These are phyloP conservation scores for Nomada goodeniana DNA, from an alignment of 2,888 invertebrate genomes.

Conservation along the genomic window DNA sequence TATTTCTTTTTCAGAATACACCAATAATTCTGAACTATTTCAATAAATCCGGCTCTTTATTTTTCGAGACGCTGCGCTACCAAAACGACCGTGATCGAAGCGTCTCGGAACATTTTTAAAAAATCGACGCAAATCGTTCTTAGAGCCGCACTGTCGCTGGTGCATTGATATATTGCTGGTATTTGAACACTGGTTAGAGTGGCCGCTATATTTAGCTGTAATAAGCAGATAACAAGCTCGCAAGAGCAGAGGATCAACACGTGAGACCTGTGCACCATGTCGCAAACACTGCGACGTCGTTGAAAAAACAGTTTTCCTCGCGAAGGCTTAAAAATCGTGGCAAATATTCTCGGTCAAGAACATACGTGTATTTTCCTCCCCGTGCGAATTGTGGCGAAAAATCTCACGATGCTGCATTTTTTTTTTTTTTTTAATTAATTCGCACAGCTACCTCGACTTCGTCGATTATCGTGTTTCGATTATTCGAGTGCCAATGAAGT, in stretches of 20 bases:
- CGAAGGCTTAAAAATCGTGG: too few relatives aligned
- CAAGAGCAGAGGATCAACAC: constrained; percentile 47
- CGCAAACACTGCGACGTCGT: constrained; percentile 21
- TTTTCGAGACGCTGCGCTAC: neutral
- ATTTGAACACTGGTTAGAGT: constrained; percentile 67
- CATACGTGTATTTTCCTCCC: neutral
- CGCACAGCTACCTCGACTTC: neutral
- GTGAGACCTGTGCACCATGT: constrained; percentile 32
- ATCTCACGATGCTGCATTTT: neutral
- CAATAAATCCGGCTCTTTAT: neutral
- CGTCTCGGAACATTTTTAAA: neutral
- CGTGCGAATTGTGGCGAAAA: too few relatives aligned
- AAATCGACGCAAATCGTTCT: neutral
- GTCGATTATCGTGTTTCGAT: neutral
- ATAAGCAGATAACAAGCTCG: constrained; percentile 66
- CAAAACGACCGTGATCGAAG: neutral
- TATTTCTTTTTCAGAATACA: neutral
- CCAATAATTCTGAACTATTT: neutral
- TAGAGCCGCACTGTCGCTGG: neutral
- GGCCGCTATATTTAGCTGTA: constrained; percentile 70
- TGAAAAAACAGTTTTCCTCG: constrained; percentile 3
- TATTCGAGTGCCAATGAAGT: neutral
- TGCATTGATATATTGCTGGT: constrained; percentile 52
- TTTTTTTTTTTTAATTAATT: too few relatives aligned
- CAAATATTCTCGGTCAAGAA: neutral